Evolutionary conservation across 2,888 invertebrate species (phyloP).

Genomic region (Ceriagrion tenellum): DNA sequence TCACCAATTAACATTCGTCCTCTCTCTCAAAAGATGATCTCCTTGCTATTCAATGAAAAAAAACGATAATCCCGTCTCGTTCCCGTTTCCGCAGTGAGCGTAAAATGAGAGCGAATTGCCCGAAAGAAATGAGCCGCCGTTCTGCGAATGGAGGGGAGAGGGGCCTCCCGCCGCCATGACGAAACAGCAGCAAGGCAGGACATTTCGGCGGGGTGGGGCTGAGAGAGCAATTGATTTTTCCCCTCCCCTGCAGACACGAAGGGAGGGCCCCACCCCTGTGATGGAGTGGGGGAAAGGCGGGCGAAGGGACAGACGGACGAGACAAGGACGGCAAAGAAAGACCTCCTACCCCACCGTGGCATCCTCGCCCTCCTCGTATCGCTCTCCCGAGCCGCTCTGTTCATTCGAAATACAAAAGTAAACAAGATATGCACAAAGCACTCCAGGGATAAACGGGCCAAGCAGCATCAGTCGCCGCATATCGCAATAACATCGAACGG

Average conservation of each 20-base stretch:
- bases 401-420: not conserved
- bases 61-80: too few species aligned
- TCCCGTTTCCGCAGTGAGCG: too few species aligned
- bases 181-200: not conserved
- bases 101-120: not conserved
- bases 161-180: not conserved
- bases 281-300: too few species aligned
- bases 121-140: not conserved
- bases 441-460: not conserved
- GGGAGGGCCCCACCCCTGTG: too few species aligned
- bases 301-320: not conserved
- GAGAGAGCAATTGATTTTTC: not conserved
- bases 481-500: not conserved
- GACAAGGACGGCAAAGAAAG: not conserved
- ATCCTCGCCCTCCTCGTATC: not conserved
- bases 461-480: not conserved
- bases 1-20: too few species aligned
- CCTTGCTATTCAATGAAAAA: too few species aligned
- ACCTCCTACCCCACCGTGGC: not conserved
- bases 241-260: not conserved
- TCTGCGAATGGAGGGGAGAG: not conserved
- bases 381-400: slow-evolving; percentile 3
- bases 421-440: not conserved
- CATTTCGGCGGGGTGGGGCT: not conserved
- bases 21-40: too few species aligned